Conservation (phyloP, 2,888 invertebrate species). For the Scrobipalpa atriplicella region DNA sequence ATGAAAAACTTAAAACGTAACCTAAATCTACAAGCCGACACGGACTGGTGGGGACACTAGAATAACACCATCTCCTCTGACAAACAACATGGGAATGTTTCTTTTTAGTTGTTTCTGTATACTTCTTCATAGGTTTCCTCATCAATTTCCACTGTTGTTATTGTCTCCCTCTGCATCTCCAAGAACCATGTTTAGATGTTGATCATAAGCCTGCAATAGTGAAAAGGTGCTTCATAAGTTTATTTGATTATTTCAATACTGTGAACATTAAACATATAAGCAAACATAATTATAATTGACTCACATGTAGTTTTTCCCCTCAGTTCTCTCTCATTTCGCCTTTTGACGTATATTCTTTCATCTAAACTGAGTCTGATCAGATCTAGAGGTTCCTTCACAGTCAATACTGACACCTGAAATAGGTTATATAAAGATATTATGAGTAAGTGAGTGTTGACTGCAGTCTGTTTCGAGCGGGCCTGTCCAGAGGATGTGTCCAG, state of each 20-base stretch:
- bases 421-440: too few species aligned
- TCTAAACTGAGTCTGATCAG: conserved; percentile 98
- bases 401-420: conserved; percentile 91
- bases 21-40: conserved; percentile 79
- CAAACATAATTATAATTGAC: conserved; percentile 48
- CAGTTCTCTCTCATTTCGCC: conserved; percentile 99
- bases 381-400: conserved; percentile 99
- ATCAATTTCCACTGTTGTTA: conserved; percentile 98
- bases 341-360: conserved; percentile 99
- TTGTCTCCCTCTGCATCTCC: conserved; percentile 99
- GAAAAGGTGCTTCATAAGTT: not conserved
- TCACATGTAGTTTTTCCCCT: conserved; percentile 96
- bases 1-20: conserved; percentile 33
- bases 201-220: conserved; percentile 95
- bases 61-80: conserved; percentile 99
- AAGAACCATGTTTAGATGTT: conserved; percentile 99
- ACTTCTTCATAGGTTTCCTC: conserved; percentile 99
- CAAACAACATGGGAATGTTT: conserved; percentile 99
- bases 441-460: not conserved
- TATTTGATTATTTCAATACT: not conserved
- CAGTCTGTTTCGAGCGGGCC: too few species aligned
- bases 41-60: conserved; percentile 97
- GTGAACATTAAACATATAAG: not conserved
- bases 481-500: too few species aligned
- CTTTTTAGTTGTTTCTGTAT: conserved; percentile 97